Evolutionary conservation across 2,888 invertebrate species (phyloP), one percentile per base, ranked within the genome.

Genomic region (Ariolimax columbianus): DNA sequence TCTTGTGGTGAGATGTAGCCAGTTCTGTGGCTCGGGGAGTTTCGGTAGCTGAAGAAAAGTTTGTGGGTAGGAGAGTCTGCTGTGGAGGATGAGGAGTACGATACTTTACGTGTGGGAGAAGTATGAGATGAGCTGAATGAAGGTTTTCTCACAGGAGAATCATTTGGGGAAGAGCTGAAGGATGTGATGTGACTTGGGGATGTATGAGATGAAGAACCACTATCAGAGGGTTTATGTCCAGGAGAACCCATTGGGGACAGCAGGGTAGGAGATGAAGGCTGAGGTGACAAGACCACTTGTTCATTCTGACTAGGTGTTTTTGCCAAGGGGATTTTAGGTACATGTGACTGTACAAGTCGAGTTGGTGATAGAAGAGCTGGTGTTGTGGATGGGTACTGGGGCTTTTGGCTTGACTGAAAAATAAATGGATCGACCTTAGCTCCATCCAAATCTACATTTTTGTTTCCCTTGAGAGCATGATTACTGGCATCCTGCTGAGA

Each of bases 101-200:
- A 85, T 33, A 85, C 33, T 40, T 85, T 82, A n/a, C 85, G 66
- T 11, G 85, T 85, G 26, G 85, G 85, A 33, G 85, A 85, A 26
- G 85, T 82, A 9, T 55, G 82, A 38, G 85, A 85, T 33, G 85
- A 85, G 63, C 82, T 82, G 72, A 85, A 85, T 26, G 85, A 85
- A 26, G 82, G 85, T 75, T 85, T 85, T 66, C 85, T 80, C 30
- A 85, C 77, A 9, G 85, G 85, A 36, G 85, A 85, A 33, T 85
- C 82, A 77, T 85, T 85, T 47, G 85, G 82, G 14, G 85, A 81
- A 19, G 85, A 85, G 38, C 85, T 85, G 59, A 85, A 85, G 23
- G 85, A 85, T 63, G 85, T 82, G 11, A 85, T n/a, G 43, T 85
- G 85, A 77, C 85, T 85, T 23, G 85, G 85, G 23, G 85, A 85